phyloP scores from a whole-genome alignment of 2,888 invertebrate species.

The Brachycybe producta region DNA sequence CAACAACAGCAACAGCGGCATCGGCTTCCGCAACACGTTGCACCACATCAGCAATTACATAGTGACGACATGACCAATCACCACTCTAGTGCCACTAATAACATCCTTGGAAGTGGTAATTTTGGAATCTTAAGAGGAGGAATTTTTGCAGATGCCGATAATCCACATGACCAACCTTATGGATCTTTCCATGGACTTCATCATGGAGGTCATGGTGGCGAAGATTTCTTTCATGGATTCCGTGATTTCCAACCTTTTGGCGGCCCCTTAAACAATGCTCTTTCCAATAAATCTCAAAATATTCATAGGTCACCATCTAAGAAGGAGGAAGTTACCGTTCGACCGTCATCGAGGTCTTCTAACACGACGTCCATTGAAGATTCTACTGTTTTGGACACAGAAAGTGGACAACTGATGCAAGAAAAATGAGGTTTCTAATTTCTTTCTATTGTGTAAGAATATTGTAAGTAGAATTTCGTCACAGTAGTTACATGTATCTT shows the following conservation, averaged over 20 bases:
- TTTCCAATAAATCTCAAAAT: slow-evolving; percentile 11
- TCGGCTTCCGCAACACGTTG: background rate
- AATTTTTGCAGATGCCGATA: slow-evolving; percentile 18
- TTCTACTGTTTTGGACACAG: too few species aligned
- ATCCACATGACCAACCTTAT: background rate
- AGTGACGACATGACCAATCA: slow-evolving; percentile 13
- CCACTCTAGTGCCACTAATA: slow-evolving; percentile 14
- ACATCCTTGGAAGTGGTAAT: slow-evolving; percentile 18
- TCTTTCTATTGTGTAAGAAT: too few species aligned
- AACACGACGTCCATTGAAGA: too few species aligned
- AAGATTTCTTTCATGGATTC: slow-evolving; percentile 18
- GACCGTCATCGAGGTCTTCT: too few species aligned
- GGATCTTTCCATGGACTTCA: background rate
- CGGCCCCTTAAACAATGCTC: slow-evolving; percentile 17
- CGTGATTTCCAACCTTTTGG: slow-evolving; percentile 18
- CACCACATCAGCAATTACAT: slow-evolving; percentile 13
- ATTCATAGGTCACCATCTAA: background rate
- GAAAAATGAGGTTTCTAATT: too few species aligned
- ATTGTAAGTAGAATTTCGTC: too few species aligned
- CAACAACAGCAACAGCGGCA: background rate
- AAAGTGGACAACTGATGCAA: too few species aligned
- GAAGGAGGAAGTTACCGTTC: background rate
- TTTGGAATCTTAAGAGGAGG: slow-evolving; percentile 18
- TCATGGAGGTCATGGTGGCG: background rate
- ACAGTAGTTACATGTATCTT: too few species aligned